Conservation (phyloP, 2,113 vertebrate genomes). For the Lophura nycthemera region DNA sequence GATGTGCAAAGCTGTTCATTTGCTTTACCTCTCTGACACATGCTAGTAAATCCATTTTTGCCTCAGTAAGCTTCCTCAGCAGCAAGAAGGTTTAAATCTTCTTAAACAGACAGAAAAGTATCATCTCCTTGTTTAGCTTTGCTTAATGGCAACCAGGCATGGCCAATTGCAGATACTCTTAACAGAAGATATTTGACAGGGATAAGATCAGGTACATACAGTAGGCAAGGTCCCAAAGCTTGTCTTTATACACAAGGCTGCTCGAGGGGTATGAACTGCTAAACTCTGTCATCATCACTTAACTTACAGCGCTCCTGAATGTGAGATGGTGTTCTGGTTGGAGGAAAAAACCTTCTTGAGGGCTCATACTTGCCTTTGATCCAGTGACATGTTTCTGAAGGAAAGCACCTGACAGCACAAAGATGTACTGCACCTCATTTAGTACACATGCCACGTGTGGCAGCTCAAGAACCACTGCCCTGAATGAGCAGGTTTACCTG, state of each 20-base stretch:
- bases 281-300: slow-evolving; percentile 63
- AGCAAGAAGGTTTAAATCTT: neutral
- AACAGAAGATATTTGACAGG: slow-evolving; percentile 33
- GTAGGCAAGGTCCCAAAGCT: slow-evolving; percentile 27
- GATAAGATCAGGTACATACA: neutral
- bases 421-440: slow-evolving; percentile 27
- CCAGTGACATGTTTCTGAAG: slow-evolving; percentile 29
- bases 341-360: neutral
- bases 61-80: neutral
- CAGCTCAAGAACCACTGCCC: neutral
- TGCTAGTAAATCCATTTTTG: neutral
- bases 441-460: neutral
- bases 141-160: slow-evolving; percentile 8
- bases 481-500: neutral
- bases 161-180: neutral
- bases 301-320: slow-evolving; percentile 43
- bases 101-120: neutral
- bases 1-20: neutral
- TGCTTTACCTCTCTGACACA: neutral
- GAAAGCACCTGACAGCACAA: slow-evolving; percentile 42
- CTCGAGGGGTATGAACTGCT: slow-evolving; percentile 44
- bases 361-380: slow-evolving; percentile 48
- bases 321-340: neutral
- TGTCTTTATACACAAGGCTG: slow-evolving; percentile 29
- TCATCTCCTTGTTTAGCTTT: neutral